Percentiles rank a stretch among this genome's conserved stretches.
Evolutionary conservation across 2,888 invertebrate genomes (phyloP).

Genomic region (Melipona bicolor): DNA sequence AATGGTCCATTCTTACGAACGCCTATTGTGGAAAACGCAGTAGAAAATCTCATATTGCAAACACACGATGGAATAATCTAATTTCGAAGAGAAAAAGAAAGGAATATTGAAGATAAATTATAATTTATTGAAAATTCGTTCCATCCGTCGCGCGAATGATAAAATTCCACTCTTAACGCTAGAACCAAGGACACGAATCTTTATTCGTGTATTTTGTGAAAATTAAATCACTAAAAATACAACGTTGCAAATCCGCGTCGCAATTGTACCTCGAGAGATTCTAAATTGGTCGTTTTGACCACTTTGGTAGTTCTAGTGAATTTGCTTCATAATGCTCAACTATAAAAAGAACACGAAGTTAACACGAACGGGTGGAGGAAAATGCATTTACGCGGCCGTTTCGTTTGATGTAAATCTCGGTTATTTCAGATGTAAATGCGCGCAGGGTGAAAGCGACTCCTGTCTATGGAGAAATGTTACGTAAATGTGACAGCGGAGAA

Average conservation of each 20-base stretch:
- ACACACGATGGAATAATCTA: not conserved
- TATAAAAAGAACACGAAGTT: not conserved
- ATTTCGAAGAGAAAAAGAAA: not conserved
- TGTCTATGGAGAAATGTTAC: slow-evolving; percentile 1
- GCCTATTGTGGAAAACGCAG: not conserved
- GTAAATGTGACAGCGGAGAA: slow-evolving; percentile 12
- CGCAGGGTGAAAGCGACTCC: slow-evolving; percentile 3
- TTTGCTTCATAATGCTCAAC: not conserved
- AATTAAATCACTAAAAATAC: no score
- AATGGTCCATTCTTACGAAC: not conserved
- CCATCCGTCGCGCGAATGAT: not conserved
- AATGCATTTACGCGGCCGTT: slow-evolving; percentile 1
- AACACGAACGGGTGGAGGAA: not conserved
- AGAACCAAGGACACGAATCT: no score
- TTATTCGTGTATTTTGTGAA: no score
- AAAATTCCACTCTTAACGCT: not conserved
- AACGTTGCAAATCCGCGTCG: no score
- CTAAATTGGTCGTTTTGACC: no score
- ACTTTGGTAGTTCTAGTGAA: not conserved
- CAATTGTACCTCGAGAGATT: no score
- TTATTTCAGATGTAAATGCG: slow-evolving; percentile 13
- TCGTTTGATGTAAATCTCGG: slow-evolving; percentile 20
- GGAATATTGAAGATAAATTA: no score
- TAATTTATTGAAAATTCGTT: not conserved
- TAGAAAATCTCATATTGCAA: not conserved